Conservation (phyloP, 2,797 vertebrate species). For the Microchirus variegatus region DNA sequence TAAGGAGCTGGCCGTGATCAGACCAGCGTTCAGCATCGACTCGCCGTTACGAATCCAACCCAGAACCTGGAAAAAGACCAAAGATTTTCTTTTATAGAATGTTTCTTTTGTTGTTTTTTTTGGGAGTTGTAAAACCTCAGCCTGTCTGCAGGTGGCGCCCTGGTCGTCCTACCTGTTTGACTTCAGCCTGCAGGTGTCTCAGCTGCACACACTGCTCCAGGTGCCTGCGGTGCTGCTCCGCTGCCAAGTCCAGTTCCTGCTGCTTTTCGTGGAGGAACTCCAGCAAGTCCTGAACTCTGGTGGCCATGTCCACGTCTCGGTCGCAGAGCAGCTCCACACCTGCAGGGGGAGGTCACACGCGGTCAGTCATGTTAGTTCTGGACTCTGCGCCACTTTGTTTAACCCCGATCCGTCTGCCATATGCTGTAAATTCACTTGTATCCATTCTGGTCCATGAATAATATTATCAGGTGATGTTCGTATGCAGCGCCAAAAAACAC, state of each 20-base stretch:
- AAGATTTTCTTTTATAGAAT: neutral
- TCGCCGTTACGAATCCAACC: conserved; percentile 99
- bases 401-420: neutral
- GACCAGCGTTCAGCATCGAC: conserved; percentile 96
- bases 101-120: neutral
- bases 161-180: conserved; percentile 89
- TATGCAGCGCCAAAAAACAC: too few relatives aligned
- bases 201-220: conserved; percentile 96
- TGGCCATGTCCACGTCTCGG: conserved; percentile 97
- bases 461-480: neutral
- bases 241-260: conserved; percentile 94
- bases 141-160: conserved; percentile 31
- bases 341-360: conserved; percentile 44
- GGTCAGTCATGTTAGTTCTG: neutral
- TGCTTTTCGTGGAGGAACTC: conserved; percentile 99
- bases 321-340: conserved; percentile 97
- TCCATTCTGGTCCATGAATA: neutral
- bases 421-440: neutral
- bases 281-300: conserved; percentile 95
- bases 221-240: conserved; percentile 95
- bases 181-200: conserved; percentile 97
- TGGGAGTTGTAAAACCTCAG: neutral
- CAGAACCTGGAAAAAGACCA: conserved; percentile 83
- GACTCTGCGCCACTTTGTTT: neutral
- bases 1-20: conserved; percentile 96